Conservation (phyloP, 2,797 vertebrate species). For the Parotocinclus haroldoi region DNA sequence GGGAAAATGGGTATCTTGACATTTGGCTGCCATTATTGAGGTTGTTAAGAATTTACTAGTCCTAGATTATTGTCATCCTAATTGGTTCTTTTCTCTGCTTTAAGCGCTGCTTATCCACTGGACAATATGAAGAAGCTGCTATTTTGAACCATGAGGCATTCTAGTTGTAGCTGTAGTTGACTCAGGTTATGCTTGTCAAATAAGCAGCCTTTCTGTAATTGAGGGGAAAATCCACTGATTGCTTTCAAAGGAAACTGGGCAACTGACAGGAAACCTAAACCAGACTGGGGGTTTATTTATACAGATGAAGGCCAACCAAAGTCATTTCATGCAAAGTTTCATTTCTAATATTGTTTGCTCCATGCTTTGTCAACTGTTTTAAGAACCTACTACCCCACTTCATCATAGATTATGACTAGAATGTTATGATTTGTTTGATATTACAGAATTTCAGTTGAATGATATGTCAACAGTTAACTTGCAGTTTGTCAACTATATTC, state of each 20-base stretch:
- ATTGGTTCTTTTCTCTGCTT: not conserved
- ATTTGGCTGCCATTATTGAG: not conserved
- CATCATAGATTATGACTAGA: slow-evolving; percentile 44
- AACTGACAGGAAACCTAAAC: slow-evolving; percentile 51
- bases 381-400: slow-evolving; percentile 47
- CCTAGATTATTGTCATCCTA: slow-evolving; percentile 47
- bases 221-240: slow-evolving; percentile 64
- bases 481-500: slow-evolving; percentile 46
- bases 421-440: slow-evolving; percentile 53
- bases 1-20: too few species aligned
- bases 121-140: too few species aligned
- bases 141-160: not conserved
- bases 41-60: not conserved
- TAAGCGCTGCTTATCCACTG: not conserved
- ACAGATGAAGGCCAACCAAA: slow-evolving; percentile 58
- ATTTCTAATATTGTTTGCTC: slow-evolving; percentile 55
- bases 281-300: slow-evolving; percentile 65
- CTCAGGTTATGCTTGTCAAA: slow-evolving; percentile 46
- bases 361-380: slow-evolving; percentile 51
- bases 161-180: slow-evolving; percentile 18
- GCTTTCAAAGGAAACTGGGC: slow-evolving; percentile 60
- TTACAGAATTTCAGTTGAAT: too few species aligned
- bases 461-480: too few species aligned
- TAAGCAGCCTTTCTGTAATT: slow-evolving; percentile 52
- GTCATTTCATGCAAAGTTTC: slow-evolving; percentile 45